Percentiles rank a stretch among this genome's conserved stretches.
Conservation (phyloP, 2,113 vertebrate species). For the Periophthalmus modestus region DNA sequence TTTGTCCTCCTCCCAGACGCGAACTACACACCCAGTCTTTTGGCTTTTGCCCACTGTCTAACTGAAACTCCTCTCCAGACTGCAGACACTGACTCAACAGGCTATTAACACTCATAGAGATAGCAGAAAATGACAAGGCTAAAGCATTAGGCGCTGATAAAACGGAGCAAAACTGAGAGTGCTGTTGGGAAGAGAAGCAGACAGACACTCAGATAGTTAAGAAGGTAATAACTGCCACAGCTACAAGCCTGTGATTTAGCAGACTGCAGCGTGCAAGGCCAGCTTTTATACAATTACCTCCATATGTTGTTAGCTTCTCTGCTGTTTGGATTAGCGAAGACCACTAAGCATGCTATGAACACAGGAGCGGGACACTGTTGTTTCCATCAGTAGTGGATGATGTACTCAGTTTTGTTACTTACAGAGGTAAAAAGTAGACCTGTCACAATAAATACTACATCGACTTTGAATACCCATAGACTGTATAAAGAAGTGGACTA, state of each 20-base stretch:
- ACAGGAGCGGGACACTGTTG: background rate
- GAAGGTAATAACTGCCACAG: conserved; percentile 38
- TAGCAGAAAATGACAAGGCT: conserved; percentile 43
- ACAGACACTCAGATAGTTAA: conserved; percentile 55
- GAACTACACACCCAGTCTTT: conserved; percentile 9
- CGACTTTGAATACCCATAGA: no score
- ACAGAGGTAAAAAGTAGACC: no score
- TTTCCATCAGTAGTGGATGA: background rate
- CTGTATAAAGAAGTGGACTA: no score
- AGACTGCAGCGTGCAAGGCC: conserved; percentile 17
- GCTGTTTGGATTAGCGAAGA: conserved; percentile 33
- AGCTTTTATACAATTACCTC: conserved; percentile 28
- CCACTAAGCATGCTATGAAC: conserved; percentile 10
- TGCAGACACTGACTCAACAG: conserved; percentile 45
- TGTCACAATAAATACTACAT: no score
- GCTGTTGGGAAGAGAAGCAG: conserved; percentile 46
- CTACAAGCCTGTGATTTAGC: conserved; percentile 37
- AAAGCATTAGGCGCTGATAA: conserved; percentile 4
- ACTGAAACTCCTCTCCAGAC: conserved; percentile 53
- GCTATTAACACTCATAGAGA: conserved; percentile 47
- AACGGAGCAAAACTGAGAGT: conserved; percentile 38
- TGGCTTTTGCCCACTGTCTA: conserved; percentile 38
- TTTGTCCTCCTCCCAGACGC: conserved; percentile 24
- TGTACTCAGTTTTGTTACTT: no score
- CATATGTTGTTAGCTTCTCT: conserved; percentile 23